Evolutionary conservation across 2,888 invertebrate species (phyloP), one percentile per base, ranked within the genome.

Genomic region (Ophraella communa): DNA sequence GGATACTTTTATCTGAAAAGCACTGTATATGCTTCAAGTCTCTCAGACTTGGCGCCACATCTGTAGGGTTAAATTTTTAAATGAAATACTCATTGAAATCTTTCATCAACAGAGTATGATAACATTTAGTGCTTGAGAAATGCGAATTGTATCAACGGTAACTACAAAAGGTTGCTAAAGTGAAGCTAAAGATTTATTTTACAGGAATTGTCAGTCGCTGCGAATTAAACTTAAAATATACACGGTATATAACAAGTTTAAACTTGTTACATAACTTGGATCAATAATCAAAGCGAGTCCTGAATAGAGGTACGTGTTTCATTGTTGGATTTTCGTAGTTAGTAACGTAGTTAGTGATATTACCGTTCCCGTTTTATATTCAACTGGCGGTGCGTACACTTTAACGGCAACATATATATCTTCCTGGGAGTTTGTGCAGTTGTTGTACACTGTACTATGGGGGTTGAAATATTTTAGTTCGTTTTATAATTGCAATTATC

Each of bases 401-500:
- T 53, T 52, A 21, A 20, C 10, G 11, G 30, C 10, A 18, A 11
- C 53, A 11, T n/a, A 53, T 27, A 35, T 21, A 53, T 53, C 11
- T 52, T 17, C 11, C 35, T 35, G 53, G 4, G 53, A 53, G 21
- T 20, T 53, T 21, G 39, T 53, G 53, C 35, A 33, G 53, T 53
- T 21, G 35, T 53, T 20, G 49, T 24, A n/a, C n/a, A n/a, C n/a
- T n/a, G n/a, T n/a, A n/a, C n/a, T n/a, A 54, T 14, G 24, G 24
- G 53, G 58, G 18, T 23, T 49, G 39, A 35, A 57, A 63, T 68
- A 63, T 68, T 68, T 67, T 63, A 64, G 71, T 68, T 66, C 72
- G 67, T 66, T 68, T 65, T 63, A 70, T 68, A 69, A 70, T 66
- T 71, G 66, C 72, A 71, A 71, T 72, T 72, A 72, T 68, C 71